Evolutionary conservation across 2,888 invertebrate species (phyloP), one percentile per base, ranked within the genome.

Genomic region (Andrena bicolor): DNA sequence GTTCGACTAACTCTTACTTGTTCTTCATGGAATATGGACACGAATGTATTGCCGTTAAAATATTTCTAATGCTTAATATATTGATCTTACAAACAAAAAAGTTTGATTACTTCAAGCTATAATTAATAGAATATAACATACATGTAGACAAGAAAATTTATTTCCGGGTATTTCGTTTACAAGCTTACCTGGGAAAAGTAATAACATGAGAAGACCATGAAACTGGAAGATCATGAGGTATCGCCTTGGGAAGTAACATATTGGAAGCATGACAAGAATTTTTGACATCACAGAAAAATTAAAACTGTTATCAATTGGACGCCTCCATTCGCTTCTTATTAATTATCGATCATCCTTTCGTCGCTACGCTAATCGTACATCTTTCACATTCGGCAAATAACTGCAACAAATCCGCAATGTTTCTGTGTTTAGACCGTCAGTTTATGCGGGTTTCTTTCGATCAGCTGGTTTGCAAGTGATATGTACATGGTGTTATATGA

Each of bases 141-240:
- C 35, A 10, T 26, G 26, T 16, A 13, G 41, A 26, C 5, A 26
- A 41, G 7, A 35, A 35, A 16, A 23, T 35, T 10, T 0, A 56
- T 48, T 60, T 1, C 26, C 1, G 20, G 58, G 16, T 16, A 71
- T 26, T 61, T 76, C 1, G 10, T 58, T 20, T 16, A 56, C 20
- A 2, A 35, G 78, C 81, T 77, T 82, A 90, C 90, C 89, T 83
- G 76, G 84, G 16, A 82, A 84, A 23, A 87, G 66, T 64, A 85
- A 65, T 48, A 86, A 32, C 56, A 88, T 64, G 49, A 76, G 28
- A 32, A 87, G 66, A 32, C 82, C 4, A 32, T 71, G 64, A 63
- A 85, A 75, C 28, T 66, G 86, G 26, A 80, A 70, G 74, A 68
- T 80, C 48, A 48, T 76, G 6, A 77, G 58, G 30, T 63, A 71